Evolutionary conservation across 2,888 invertebrate genomes (phyloP).

Genomic region (Hypolimnas misippus): DNA sequence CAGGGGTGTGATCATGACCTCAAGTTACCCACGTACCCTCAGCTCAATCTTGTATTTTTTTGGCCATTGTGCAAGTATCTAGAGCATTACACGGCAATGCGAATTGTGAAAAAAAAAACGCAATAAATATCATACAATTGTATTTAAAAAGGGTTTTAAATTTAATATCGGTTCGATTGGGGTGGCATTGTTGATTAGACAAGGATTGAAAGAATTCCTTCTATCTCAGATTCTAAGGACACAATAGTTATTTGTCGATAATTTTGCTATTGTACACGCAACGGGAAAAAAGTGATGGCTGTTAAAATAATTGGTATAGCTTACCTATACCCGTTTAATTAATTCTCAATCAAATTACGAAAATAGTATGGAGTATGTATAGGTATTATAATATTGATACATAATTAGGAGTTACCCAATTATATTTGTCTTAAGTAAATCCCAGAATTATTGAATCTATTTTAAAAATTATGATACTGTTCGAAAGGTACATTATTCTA

Average conservation of each 20-base stretch:
- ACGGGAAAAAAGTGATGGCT: background rate
- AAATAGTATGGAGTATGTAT: too few relatives aligned
- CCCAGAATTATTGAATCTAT: too few relatives aligned
- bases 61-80: slow-evolving; percentile 66
- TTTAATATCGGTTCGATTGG: slow-evolving; percentile 77
- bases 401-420: too few relatives aligned
- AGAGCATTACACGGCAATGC: slow-evolving; percentile 71
- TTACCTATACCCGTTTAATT: too few relatives aligned
- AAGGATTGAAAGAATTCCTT: slow-evolving; percentile 53
- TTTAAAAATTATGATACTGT: too few relatives aligned
- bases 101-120: slow-evolving; percentile 65
- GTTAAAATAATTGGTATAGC: background rate
- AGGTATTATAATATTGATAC: too few relatives aligned
- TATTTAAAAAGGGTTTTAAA: slow-evolving; percentile 80
- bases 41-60: slow-evolving; percentile 53
- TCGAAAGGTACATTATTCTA: too few relatives aligned
- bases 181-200: slow-evolving; percentile 58
- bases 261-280: slow-evolving; percentile 44
- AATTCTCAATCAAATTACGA: too few relatives aligned
- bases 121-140: slow-evolving; percentile 83
- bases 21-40: slow-evolving; percentile 79
- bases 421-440: too few relatives aligned
- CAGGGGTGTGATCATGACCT: slow-evolving; percentile 83
- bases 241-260: slow-evolving; percentile 49
- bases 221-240: slow-evolving; percentile 46